These are phyloP conservation scores for Mylabris sibirica DNA, from an alignment of 2,888 invertebrate species.

Conservation along the genomic window DNA sequence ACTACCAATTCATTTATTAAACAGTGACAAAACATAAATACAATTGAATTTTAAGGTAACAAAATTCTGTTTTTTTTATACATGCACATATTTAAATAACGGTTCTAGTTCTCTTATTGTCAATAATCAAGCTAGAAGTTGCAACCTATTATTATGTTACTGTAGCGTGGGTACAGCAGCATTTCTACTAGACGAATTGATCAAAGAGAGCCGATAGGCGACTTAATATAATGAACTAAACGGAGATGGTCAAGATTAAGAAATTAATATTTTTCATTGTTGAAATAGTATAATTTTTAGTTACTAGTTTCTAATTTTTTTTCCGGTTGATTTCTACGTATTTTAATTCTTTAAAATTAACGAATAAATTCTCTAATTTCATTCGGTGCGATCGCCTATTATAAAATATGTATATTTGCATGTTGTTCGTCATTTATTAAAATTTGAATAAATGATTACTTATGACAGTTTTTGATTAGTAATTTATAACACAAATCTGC, in stretches of 20 bases:
- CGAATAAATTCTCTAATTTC: not conserved
- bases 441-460: not conserved
- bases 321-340: not conserved
- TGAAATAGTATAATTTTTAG: not conserved
- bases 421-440: not conserved
- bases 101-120: not conserved
- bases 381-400: not conserved
- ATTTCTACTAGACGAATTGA: constrained; percentile 3
- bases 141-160: constrained; percentile 10
- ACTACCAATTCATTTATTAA: not conserved
- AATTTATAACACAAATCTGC: not conserved
- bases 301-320: not conserved
- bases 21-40: not conserved
- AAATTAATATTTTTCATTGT: not conserved
- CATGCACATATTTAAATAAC: not conserved
- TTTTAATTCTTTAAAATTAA: not conserved
- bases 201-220: constrained; percentile 8
- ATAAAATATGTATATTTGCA: not conserved
- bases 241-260: not conserved
- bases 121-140: not conserved
- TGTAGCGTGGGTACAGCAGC: constrained; percentile 9
- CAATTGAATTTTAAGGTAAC: not conserved
- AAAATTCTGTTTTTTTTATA: not conserved
- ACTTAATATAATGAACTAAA: not conserved
- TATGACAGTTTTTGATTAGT: not conserved